Evolutionary conservation across 2,888 invertebrate species (phyloP).

Genomic region (Creontiades dilutus): DNA sequence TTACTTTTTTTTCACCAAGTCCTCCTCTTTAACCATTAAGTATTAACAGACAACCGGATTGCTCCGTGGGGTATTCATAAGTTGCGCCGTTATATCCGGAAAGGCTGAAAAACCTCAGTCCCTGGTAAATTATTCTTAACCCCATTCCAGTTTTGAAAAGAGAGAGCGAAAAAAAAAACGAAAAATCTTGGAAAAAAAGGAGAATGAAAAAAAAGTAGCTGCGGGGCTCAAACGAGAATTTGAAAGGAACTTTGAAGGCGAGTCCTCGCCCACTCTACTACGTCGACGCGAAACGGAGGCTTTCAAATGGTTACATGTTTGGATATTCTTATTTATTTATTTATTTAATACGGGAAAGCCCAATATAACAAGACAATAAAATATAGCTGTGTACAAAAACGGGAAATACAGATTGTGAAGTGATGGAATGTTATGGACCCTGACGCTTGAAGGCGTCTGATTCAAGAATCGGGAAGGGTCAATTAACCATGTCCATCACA

Average conservation of each 20-base stretch:
- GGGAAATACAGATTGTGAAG: no score
- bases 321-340: no score
- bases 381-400: no score
- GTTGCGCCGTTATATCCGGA: slow-evolving; percentile 12
- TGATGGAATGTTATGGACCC: no score
- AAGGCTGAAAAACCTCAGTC: background rate
- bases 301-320: no score
- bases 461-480: no score
- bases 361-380: no score
- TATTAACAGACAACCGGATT: slow-evolving; percentile 51
- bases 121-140: slow-evolving; percentile 14
- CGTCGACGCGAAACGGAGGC: no score
- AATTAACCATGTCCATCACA: no score
- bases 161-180: background rate
- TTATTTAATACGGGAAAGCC: no score
- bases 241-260: background rate
- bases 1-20: slow-evolving; percentile 10
- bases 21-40: slow-evolving; percentile 46
- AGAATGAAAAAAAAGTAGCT: background rate
- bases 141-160: background rate
- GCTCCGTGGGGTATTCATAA: slow-evolving; percentile 59
- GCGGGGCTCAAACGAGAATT: background rate
- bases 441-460: no score
- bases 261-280: background rate
- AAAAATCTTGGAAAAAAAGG: background rate